Base-by-base conservation (phyloP, 2,113 vertebrate species). In the Puffinus mauretanicus region DNA sequence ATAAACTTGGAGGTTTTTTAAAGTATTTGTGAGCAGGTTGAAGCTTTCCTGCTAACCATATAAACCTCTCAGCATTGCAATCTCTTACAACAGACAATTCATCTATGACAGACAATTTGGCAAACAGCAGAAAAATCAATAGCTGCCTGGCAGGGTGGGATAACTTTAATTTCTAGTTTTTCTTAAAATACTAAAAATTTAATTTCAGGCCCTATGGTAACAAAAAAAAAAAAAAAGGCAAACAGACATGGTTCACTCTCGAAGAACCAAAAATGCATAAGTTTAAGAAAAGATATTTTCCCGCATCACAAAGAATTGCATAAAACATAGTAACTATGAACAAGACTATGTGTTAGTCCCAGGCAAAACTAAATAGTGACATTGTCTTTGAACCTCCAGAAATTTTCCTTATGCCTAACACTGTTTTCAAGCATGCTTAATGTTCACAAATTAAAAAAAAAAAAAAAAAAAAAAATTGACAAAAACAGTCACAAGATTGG, bases 1-100 rank as follows among this genome's bases (percentile, higher is more conserved):
- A 7, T 7, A 82, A 72, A 69, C 9, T 32, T 87, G 8, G 1
- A 0, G 3, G 0, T 64, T 10, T 55, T 60, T 84, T 7, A 7
- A 64, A 72, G 8, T 64, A 24, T 54, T 44, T 64, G 26, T 17
- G 6, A 91, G 22, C 4, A 64, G 20, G 7, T 40, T 86, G 29
- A 36, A 44, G 16, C 14, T 79, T 85, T 22, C 16, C 26, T 34
- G 6, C 12, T 36, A 88, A 57, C 17, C 69, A 42, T 5, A 8
- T 11, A 86, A 81, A 34, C 16, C 16, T 49, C 30, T 75, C 17
- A 73, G 30, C 13, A 69, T 20, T 72, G 58, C 49, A 38, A 2
- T 38, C 26, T 76, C 82, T 85, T 64, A 38, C 15, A 82, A 82
- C 16, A n/a, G 16, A 8, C 40, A 51, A 10, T 32, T 72, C 7